These are phyloP conservation scores for Myrmecobius fasciatus DNA, from an alignment of 2,113 vertebrate genomes.

Conservation along the genomic window DNA sequence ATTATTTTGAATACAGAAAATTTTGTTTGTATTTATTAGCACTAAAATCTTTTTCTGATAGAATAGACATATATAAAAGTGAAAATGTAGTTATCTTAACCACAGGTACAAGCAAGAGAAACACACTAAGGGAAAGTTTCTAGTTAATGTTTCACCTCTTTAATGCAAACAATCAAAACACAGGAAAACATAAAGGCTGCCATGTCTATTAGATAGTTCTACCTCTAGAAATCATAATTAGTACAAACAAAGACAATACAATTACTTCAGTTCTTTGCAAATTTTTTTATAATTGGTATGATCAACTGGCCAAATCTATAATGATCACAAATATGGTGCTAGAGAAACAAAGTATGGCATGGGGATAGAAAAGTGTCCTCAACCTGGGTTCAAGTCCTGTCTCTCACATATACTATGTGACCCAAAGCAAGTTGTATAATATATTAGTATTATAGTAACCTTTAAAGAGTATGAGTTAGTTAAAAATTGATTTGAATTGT, in stretches of 20 bases:
- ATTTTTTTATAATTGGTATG: background rate
- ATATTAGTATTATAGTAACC: background rate
- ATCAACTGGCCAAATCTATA: background rate
- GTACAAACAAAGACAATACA: background rate
- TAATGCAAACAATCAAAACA: background rate
- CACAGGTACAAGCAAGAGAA: background rate
- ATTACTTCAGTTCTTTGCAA: background rate
- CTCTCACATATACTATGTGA: background rate
- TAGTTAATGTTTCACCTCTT: constrained; percentile 5
- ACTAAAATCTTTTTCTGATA: background rate
- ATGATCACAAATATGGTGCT: background rate
- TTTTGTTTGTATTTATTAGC: background rate
- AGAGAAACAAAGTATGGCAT: background rate
- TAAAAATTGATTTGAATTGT: background rate
- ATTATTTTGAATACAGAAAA: constrained; percentile 35
- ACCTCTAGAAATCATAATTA: background rate
- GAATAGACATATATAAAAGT: background rate
- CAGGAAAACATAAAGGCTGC: constrained; percentile 6
- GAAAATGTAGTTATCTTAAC: background rate
- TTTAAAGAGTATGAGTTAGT: background rate
- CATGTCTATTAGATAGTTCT: background rate
- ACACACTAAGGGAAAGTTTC: background rate
- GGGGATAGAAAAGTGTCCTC: background rate
- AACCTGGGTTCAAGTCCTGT: background rate
- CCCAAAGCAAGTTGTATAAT: background rate